Evolutionary conservation across 2,888 invertebrate species (phyloP), one percentile per base, ranked within the genome.

Genomic region (Noctua fimbriata): DNA sequence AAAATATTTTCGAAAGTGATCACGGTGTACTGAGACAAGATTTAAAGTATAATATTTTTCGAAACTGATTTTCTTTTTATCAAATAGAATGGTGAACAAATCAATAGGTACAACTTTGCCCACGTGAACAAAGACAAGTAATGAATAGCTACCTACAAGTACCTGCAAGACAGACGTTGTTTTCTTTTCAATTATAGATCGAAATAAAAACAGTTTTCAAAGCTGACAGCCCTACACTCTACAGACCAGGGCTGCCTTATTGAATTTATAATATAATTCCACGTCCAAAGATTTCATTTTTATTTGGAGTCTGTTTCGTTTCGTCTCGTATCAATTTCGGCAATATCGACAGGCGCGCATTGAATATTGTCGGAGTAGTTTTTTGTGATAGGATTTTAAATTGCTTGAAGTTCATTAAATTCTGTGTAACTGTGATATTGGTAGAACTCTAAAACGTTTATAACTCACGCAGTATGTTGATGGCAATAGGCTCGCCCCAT

Each of bases 261-360:
- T 76, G 75, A 87, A 87, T 88, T 76, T 81, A 81, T 81, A 78
- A 86, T 79, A 52, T 81, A 77, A 88, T 86, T 78, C 24, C 73
- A 86, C 72, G 81, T 65, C 63, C 21, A 73, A 69, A 77, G 47
- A 72, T 63, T 79, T 75, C 16, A 28, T 65, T 69, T 73, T 78
- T 70, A 73, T 60, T 73, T 83, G 5, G 18, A 16, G 58, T 74
- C 21, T 71, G 41, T 65, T 79, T 80, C 60, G n/a, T 69, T 67
- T 85, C 49, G n/a, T 70, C 21, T 71, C 52, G 52, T 58, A 32
- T 76, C 47, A 36, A 65, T 75, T 73, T 69, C 16, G 52, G 67
- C 36, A 58, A 73, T 58, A 65, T 65, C 9, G 32, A 32, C 21
- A 69, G 44, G 49, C 69, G 32, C 14, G 58, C 72, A 77, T 78